Evolutionary conservation across 2,888 invertebrate genomes (phyloP).

Genomic region (Sarcophaga carnaria): DNA sequence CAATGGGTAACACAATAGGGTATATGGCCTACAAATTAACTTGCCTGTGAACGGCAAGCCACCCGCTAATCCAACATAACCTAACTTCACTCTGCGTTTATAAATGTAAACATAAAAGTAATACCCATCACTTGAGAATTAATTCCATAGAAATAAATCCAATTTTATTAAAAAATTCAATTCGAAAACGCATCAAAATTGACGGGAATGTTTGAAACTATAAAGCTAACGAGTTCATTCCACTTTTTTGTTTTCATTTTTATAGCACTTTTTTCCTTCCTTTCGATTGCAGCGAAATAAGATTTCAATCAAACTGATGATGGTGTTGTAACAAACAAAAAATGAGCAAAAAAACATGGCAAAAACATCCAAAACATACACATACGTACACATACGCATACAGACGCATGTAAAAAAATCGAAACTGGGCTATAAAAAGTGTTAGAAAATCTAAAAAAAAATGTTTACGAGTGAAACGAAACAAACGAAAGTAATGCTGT

Average conservation of each 20-base stretch:
- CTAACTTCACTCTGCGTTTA: too few species aligned
- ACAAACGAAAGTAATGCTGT: not conserved
- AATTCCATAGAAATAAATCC: not conserved
- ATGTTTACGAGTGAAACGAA: not conserved
- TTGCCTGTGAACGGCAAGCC: too few species aligned
- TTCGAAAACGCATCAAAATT: too few species aligned
- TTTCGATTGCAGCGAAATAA: not conserved
- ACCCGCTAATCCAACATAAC: too few species aligned
- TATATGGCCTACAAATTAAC: too few species aligned
- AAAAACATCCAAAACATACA: too few species aligned
- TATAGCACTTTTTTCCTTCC: not conserved
- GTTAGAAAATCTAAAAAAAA: conserved; percentile 17
- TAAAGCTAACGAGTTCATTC: conserved; percentile 50
- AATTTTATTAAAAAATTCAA: too few species aligned
- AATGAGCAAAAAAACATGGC: too few species aligned
- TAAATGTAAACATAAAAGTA: too few species aligned
- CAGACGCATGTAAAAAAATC: not conserved
- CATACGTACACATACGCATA: not conserved
- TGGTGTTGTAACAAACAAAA: conserved; percentile 12
- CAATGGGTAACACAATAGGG: too few species aligned
- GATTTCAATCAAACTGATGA: conserved; percentile 44
- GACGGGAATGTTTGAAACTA: not conserved
- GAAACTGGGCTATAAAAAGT: conserved; percentile 39
- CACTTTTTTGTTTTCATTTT: not conserved
- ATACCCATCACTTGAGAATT: conserved; percentile 19